These are phyloP conservation scores for Ursus arctos DNA, from an alignment of 2,113 vertebrate species.

Conservation along the genomic window DNA sequence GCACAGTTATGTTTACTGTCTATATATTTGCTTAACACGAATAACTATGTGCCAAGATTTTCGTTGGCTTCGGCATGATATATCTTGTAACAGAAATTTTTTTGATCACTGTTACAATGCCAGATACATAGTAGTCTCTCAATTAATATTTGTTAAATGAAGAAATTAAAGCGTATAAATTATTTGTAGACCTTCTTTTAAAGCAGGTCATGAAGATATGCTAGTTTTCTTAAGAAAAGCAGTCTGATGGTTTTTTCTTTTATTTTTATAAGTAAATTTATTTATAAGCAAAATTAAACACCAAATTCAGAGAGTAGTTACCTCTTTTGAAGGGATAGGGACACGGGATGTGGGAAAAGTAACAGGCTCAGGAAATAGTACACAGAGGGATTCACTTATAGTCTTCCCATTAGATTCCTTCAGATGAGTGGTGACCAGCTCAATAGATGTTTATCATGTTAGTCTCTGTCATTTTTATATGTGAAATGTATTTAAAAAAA, in stretches of 20 bases:
- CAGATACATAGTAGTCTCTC: neutral
- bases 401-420: neutral
- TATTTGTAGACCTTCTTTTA: neutral
- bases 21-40: neutral
- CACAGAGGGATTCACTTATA: neutral
- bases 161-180: neutral
- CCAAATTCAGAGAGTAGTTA: neutral
- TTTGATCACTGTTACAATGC: neutral
- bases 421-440: neutral
- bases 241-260: neutral
- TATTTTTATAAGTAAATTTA: slow-evolving; percentile 1
- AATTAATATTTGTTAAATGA: neutral
- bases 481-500: neutral
- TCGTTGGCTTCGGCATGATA: neutral
- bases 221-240: neutral
- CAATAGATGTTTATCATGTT: neutral
- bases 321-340: neutral
- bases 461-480: neutral
- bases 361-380: neutral
- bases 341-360: neutral
- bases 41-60: neutral
- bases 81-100: slow-evolving; percentile 22
- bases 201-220: neutral
- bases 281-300: slow-evolving; percentile 13
- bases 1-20: neutral